phyloP scores from a whole-genome alignment of 2,113 vertebrate species.

The Periophthalmus modestus region DNA sequence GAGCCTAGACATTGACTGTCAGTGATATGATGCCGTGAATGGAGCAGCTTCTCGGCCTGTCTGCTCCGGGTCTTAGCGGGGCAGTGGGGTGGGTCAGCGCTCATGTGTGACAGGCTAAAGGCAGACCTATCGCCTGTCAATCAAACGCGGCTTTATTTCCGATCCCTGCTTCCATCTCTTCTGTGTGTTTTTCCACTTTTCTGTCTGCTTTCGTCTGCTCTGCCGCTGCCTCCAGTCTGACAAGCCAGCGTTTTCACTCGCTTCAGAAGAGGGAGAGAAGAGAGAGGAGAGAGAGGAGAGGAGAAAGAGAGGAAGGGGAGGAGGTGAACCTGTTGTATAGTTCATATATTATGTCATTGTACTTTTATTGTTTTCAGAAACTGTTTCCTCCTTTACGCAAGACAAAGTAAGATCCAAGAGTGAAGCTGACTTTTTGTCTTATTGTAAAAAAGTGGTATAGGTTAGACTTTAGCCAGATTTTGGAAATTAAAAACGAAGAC shows the following conservation, averaged over 20 bases:
- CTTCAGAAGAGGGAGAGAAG: conserved; percentile 39
- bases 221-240: conserved; percentile 50
- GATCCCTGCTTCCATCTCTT: conserved; percentile 28
- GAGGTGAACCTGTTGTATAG: conserved; percentile 29
- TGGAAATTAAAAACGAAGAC: no score
- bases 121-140: conserved; percentile 60
- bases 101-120: conserved; percentile 65
- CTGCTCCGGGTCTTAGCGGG: conserved; percentile 45
- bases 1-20: neutral
- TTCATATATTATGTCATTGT: conserved; percentile 2
- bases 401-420: no score
- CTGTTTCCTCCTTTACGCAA: no score
- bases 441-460: no score
- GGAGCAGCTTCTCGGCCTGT: conserved; percentile 47
- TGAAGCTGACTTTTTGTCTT: no score
- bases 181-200: conserved; percentile 42
- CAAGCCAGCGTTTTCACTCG: conserved; percentile 49
- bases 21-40: conserved; percentile 50
- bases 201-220: conserved; percentile 31
- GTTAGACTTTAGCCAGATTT: no score
- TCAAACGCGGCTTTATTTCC: conserved; percentile 52
- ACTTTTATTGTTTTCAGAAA: neutral
- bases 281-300: conserved; percentile 15
- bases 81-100: conserved; percentile 50
- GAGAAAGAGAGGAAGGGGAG: conserved; percentile 13